Evolutionary conservation across 2,888 invertebrate species (phyloP).

Genomic region (Nezara viridula): DNA sequence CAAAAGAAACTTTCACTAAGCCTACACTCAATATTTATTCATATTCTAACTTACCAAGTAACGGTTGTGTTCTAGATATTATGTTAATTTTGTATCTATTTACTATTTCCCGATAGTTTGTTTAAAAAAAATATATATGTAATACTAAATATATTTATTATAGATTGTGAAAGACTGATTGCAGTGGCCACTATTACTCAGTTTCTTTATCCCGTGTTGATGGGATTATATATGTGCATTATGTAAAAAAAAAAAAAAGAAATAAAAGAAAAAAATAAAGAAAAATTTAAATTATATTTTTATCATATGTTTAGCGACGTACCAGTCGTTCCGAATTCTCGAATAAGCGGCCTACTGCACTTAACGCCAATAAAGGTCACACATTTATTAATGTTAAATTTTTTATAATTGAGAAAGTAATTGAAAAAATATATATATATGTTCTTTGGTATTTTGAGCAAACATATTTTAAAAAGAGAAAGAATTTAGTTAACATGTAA

Average conservation of each 20-base stretch:
- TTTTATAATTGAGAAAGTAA: slow-evolving; percentile 52
- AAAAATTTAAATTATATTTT: slow-evolving; percentile 42
- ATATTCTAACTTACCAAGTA: neutral
- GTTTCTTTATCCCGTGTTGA: neutral
- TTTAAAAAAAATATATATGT: neutral
- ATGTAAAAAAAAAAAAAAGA: neutral
- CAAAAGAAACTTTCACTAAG: neutral
- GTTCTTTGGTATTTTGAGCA: slow-evolving; percentile 57
- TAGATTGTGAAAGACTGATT: slow-evolving; percentile 55
- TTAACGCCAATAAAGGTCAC: slow-evolving; percentile 52
- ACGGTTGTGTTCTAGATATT: neutral
- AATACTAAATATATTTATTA: slow-evolving; percentile 24
- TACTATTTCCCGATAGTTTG: neutral
- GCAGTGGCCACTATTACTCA: slow-evolving; percentile 53
- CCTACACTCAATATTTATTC: neutral
- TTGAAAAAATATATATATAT: slow-evolving; percentile 51
- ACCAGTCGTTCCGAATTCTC: slow-evolving; percentile 46
- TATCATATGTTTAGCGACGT: slow-evolving; percentile 2
- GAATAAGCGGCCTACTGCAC: slow-evolving; percentile 58
- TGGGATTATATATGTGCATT: neutral
- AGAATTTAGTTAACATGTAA: slow-evolving; percentile 19
- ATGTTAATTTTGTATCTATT: neutral
- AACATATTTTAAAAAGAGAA: slow-evolving; percentile 52
- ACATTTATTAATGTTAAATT: slow-evolving; percentile 57
- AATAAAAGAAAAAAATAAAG: neutral